These are phyloP conservation scores for Eilema caniola DNA, from an alignment of 2,888 invertebrate species.

Conservation along the genomic window DNA sequence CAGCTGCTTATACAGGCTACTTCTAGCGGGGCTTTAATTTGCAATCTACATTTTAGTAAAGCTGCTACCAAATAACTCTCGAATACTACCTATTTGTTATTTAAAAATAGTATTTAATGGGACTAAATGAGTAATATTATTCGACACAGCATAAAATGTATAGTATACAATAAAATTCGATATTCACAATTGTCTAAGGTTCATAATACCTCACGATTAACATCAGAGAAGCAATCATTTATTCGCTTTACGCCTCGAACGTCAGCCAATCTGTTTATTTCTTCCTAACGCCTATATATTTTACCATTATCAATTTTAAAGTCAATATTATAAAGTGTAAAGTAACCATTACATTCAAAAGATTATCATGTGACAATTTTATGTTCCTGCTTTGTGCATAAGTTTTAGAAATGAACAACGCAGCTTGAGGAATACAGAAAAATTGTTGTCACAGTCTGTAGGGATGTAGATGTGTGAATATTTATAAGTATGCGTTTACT, in stretches of 20 bases:
- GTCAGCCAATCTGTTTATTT: conserved; percentile 50
- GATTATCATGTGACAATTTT: conserved; percentile 61
- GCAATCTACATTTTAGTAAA: background rate
- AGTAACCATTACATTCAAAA: conserved; percentile 53
- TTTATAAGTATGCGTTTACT: background rate
- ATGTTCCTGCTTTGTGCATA: conserved; percentile 41
- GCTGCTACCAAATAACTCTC: background rate
- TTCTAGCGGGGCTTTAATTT: background rate
- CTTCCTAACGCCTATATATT: conserved; percentile 42
- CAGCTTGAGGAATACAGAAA: conserved; percentile 45
- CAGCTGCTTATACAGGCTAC: too few species aligned
- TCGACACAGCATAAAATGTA: background rate
- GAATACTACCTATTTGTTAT: too few species aligned
- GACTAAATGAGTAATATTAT: background rate
- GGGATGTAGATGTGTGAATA: background rate
- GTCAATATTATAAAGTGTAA: conserved; percentile 56
- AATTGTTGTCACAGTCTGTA: conserved; percentile 23
- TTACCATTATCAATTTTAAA: conserved; percentile 52
- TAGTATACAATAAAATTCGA: conserved; percentile 10
- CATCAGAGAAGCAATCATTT: conserved; percentile 43
- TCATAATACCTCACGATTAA: conserved; percentile 47
- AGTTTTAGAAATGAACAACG: conserved; percentile 41
- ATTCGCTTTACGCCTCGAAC: conserved; percentile 42
- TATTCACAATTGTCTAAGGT: conserved; percentile 41
- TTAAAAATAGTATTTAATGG: background rate